A percentile compares a stretch with the other conserved stretches of the same genome.
Conservation (phyloP, 2,797 vertebrate genomes). For the Scyliorhinus canicula region DNA sequence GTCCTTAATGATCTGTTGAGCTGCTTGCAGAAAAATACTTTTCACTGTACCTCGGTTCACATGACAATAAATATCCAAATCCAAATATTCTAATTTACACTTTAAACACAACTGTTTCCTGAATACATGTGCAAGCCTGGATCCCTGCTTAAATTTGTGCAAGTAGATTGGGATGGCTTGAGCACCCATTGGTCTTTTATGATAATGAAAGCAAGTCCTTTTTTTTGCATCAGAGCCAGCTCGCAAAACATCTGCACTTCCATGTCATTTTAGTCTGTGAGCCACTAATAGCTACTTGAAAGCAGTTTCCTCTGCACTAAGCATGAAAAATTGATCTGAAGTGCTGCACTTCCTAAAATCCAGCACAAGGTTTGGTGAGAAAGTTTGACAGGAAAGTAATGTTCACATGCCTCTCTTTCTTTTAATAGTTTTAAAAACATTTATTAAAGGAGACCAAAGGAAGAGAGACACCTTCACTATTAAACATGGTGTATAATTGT, state of each 20-base stretch:
- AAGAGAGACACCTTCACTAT: not conserved
- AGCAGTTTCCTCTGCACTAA: not conserved
- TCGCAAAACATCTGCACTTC: not conserved
- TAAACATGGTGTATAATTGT: not conserved
- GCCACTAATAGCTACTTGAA: not conserved
- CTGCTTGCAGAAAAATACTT: too few species aligned
- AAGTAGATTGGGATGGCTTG: not conserved
- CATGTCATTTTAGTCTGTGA: not conserved
- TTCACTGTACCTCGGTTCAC: too few species aligned
- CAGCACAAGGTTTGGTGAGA: not conserved
- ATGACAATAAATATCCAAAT: too few species aligned
- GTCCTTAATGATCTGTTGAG: too few species aligned
- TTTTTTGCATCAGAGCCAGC: not conserved
- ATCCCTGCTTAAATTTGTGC: not conserved
- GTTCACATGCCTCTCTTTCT: not conserved
- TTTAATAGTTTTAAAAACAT: not conserved
- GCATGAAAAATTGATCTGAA: not conserved
- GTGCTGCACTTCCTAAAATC: not conserved
- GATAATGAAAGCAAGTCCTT: not conserved
- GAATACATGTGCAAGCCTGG: not conserved
- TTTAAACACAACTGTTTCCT: not conserved
- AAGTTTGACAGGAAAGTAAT: not conserved
- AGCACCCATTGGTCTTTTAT: not conserved
- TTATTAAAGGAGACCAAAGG: not conserved
- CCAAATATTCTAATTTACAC: not conserved